Conservation (phyloP, 2,888 invertebrate genomes). For the Flexamia atlantica region DNA sequence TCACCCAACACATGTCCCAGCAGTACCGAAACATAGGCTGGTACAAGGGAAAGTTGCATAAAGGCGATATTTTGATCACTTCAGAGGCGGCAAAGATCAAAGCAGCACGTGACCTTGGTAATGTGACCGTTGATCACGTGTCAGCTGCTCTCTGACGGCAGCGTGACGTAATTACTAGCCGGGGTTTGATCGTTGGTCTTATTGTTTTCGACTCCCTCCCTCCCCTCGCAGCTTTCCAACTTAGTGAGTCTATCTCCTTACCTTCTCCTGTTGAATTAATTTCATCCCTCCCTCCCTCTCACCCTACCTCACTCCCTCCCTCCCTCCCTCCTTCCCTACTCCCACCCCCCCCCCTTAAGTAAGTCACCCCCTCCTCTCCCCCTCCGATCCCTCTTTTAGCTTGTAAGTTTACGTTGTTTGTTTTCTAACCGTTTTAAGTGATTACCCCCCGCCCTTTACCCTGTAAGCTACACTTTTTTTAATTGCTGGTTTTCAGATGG, state of each 20-base stretch:
- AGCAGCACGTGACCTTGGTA: conserved; percentile 3
- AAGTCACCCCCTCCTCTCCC: too few relatives aligned
- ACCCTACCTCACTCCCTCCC: not conserved
- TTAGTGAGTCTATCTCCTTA: too few relatives aligned
- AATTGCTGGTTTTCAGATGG: too few relatives aligned
- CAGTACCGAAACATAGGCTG: not conserved
- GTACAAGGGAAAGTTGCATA: not conserved
- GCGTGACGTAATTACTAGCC: not conserved
- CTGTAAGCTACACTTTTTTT: too few relatives aligned
- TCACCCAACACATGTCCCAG: too few relatives aligned
- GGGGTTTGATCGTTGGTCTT: not conserved
- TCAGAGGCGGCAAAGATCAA: not conserved
- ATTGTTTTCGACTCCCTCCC: conserved; percentile 1
- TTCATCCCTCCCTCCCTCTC: not conserved
- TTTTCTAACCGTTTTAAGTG: too few relatives aligned
- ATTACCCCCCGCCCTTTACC: too few relatives aligned
- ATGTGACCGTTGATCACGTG: conserved; percentile 11
- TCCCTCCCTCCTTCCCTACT: not conserved
- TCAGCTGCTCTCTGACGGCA: not conserved
- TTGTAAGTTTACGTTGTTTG: too few relatives aligned
- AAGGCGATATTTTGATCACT: conserved; percentile 24
- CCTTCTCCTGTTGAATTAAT: too few relatives aligned
- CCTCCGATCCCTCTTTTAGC: too few relatives aligned
- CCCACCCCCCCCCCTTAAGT: not conserved
- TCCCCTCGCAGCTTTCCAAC: not conserved